Conservation (phyloP, 1,140 invertebrate species). For the Trigoniulus corallinus region DNA sequence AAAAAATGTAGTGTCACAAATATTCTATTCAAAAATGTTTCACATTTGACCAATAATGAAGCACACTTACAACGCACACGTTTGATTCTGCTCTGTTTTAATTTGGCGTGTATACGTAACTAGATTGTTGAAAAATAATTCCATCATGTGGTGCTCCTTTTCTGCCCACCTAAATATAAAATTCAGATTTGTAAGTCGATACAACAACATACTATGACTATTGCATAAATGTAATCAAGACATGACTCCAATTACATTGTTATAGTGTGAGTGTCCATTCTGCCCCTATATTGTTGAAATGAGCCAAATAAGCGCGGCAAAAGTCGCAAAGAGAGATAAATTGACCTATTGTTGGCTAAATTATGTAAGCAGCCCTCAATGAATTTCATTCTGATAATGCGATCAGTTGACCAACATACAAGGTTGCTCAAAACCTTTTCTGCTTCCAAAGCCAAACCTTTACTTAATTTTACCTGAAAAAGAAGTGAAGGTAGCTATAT, state of each 20-base stretch:
- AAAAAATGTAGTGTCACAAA: conserved; percentile 3
- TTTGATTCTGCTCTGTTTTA: conserved; percentile 9
- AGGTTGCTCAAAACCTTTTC: conserved; percentile 78
- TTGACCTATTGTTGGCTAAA: conserved; percentile 66
- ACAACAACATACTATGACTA: conserved; percentile 7
- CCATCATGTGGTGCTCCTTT: conserved; percentile 74
- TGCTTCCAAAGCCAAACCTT: conserved; percentile 72
- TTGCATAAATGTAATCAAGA: not conserved
- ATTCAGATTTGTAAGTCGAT: too few species aligned
- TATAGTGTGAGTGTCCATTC: conserved; percentile 27
- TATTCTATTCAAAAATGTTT: not conserved
- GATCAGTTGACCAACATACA: conserved; percentile 74
- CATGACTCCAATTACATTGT: conserved; percentile 20
- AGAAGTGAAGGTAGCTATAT: conserved; percentile 8
- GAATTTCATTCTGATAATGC: conserved; percentile 76
- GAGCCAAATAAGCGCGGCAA: conserved; percentile 79
- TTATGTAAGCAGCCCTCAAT: conserved; percentile 87
- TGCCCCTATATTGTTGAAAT: conserved; percentile 62
- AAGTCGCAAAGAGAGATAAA: conserved; percentile 69
- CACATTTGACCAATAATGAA: not conserved
- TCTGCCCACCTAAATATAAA: conserved; percentile 56
- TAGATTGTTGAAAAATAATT: conserved; percentile 72
- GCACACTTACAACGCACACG: conserved; percentile 23
- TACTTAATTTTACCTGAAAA: conserved; percentile 54
- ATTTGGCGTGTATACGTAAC: conserved; percentile 26